These are phyloP conservation scores for Embidobia sp. DNA, from an alignment of 2,888 invertebrate genomes.

Conservation along the genomic window DNA sequence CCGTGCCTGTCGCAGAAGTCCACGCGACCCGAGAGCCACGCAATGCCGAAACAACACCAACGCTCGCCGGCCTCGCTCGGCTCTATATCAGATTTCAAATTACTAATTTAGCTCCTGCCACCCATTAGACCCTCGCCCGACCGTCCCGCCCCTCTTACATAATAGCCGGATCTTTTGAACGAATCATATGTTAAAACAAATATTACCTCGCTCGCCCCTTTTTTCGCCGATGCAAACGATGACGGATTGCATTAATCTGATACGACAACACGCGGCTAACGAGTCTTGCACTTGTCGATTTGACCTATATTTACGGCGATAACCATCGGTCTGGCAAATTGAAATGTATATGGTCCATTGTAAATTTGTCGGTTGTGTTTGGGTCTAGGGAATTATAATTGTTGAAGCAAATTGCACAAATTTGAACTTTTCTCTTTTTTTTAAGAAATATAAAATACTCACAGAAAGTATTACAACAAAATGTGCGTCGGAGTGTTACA, in stretches of 20 bases:
- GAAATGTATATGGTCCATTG: too few species aligned
- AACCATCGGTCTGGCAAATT: too few species aligned
- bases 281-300: constrained; percentile 9
- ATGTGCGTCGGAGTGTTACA: too few species aligned
- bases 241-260: constrained; percentile 25
- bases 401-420: too few species aligned
- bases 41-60: constrained; percentile 79
- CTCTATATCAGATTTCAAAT: constrained; percentile 81
- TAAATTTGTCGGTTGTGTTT: too few species aligned
- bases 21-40: constrained; percentile 80
- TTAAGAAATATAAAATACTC: too few species aligned
- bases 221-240: constrained; percentile 4
- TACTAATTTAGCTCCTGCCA: constrained; percentile 77
- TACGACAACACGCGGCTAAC: constrained; percentile 11
- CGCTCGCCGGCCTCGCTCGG: constrained; percentile 73
- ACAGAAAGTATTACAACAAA: too few species aligned
- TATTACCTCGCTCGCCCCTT: constrained; percentile 7
- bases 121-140: constrained; percentile 2
- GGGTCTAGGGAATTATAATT: too few species aligned
- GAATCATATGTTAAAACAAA: constrained; percentile 40
- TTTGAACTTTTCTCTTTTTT: too few species aligned
- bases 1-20: constrained; percentile 81
- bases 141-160: constrained; percentile 1
- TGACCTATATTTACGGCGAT: constrained; percentile 11
- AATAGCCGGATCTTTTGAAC: constrained; percentile 25